Conservation (phyloP, 2,113 vertebrate species). For the Agapornis roseicollis region DNA sequence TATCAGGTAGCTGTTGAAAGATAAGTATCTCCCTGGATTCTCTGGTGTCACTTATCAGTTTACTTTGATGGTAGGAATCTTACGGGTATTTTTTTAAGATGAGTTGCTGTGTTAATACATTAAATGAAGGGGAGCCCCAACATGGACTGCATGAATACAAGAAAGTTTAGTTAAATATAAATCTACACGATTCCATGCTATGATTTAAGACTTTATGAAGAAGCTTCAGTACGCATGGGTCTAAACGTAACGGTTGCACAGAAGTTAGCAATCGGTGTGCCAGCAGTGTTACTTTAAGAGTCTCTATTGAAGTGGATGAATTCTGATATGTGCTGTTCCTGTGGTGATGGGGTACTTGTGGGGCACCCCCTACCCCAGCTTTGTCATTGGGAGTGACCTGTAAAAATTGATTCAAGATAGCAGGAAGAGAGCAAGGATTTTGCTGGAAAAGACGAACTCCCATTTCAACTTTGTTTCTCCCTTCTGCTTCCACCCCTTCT, state of each 20-base stretch:
- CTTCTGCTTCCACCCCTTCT: background rate
- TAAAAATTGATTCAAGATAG: background rate
- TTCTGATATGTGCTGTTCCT: fast-evolving
- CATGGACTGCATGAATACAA: background rate
- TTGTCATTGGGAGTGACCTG: background rate
- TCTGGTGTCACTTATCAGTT: background rate
- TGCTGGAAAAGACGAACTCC: background rate
- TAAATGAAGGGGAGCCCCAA: background rate
- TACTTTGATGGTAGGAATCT: background rate
- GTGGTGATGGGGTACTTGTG: background rate
- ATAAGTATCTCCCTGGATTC: background rate
- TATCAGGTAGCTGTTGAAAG: background rate
- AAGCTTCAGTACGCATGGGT: background rate
- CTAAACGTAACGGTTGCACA: background rate
- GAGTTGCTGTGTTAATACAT: background rate
- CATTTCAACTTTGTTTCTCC: background rate
- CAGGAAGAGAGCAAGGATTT: background rate
- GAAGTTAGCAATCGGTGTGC: background rate
- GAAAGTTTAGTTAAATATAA: background rate
- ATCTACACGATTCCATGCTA: background rate
- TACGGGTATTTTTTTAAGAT: background rate
- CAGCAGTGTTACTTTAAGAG: background rate
- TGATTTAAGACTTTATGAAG: background rate
- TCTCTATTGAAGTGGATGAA: background rate
- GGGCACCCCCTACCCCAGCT: background rate